These are phyloP conservation scores for Callyntrura sp. DNA, from an alignment of 2,888 invertebrate species.

Conservation along the genomic window DNA sequence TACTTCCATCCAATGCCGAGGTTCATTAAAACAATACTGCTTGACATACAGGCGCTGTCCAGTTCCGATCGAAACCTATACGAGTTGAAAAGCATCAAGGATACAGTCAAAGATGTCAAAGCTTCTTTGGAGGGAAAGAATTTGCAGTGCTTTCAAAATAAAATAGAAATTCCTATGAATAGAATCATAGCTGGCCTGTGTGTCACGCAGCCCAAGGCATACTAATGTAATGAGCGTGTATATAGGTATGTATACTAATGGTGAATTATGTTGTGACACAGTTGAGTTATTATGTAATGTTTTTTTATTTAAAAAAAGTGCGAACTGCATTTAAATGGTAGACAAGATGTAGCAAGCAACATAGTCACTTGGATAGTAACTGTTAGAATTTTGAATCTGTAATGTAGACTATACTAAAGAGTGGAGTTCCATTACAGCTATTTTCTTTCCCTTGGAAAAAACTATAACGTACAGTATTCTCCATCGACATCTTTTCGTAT, in stretches of 20 bases:
- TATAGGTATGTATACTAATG: background rate
- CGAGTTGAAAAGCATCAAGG: slow-evolving; percentile 95
- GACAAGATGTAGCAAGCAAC: no score
- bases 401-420: no score
- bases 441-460: no score
- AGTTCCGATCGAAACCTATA: slow-evolving; percentile 95
- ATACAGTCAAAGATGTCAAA: slow-evolving; percentile 96
- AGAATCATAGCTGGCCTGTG: slow-evolving; percentile 92
- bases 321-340: no score
- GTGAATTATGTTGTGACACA: no score
- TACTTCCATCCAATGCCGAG: no score
- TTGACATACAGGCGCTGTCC: slow-evolving; percentile 87
- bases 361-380: no score
- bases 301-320: no score
- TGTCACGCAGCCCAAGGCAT: slow-evolving; percentile 73
- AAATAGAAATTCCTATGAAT: slow-evolving; percentile 96
- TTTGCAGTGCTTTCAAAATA: slow-evolving; percentile 92
- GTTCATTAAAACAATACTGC: background rate
- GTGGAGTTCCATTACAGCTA: no score
- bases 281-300: background rate
- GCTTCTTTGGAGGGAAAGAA: slow-evolving; percentile 91
- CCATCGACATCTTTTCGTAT: no score
- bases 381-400: no score
- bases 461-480: no score
- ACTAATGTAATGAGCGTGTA: slow-evolving; percentile 51